A percentile compares a stretch with the other conserved stretches of the same genome.
Evolutionary conservation across 2,888 invertebrate species (phyloP).

Genomic region (Dolomedes plantarius): DNA sequence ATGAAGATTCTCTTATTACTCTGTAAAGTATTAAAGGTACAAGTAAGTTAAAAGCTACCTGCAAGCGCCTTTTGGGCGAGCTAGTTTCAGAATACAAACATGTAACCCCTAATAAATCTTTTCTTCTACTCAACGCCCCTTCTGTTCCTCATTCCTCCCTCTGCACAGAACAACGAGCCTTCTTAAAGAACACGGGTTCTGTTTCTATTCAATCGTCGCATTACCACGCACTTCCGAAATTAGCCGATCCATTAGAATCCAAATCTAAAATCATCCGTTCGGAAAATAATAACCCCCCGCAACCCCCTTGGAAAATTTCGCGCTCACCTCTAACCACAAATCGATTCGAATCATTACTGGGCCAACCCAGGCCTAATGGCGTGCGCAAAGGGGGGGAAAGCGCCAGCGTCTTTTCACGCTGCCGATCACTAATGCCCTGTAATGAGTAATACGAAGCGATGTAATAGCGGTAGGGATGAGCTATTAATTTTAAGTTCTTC

Average conservation of each 20-base stretch:
- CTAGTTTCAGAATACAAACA: too few relatives aligned
- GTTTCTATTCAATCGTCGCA: slow-evolving; percentile 19
- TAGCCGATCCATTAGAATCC: slow-evolving; percentile 61
- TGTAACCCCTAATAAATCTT: too few relatives aligned
- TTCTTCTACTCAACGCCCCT: too few relatives aligned
- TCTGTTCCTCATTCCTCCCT: too few relatives aligned
- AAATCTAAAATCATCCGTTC: slow-evolving; percentile 58
- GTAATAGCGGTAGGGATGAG: neutral
- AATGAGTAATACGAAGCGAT: slow-evolving; percentile 60
- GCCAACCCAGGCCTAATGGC: slow-evolving; percentile 43
- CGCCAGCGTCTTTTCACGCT: slow-evolving; percentile 47
- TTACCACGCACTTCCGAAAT: slow-evolving; percentile 36
- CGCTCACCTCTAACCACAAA: slow-evolving; percentile 46
- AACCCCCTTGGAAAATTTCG: slow-evolving; percentile 33
- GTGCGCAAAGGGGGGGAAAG: slow-evolving; percentile 32
- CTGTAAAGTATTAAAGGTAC: too few relatives aligned
- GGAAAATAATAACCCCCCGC: slow-evolving; percentile 56
- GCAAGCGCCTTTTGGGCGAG: too few relatives aligned
- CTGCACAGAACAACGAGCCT: neutral
- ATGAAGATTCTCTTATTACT: too few relatives aligned
- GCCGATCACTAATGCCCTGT: slow-evolving; percentile 58
- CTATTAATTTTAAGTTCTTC: slow-evolving; percentile 65
- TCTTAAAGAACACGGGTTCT: slow-evolving; percentile 15
- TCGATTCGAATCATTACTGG: slow-evolving; percentile 58
- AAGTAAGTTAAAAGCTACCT: too few relatives aligned